Conservation (phyloP, 1,140 invertebrate genomes). For the Drosophila prosaltans region DNA sequence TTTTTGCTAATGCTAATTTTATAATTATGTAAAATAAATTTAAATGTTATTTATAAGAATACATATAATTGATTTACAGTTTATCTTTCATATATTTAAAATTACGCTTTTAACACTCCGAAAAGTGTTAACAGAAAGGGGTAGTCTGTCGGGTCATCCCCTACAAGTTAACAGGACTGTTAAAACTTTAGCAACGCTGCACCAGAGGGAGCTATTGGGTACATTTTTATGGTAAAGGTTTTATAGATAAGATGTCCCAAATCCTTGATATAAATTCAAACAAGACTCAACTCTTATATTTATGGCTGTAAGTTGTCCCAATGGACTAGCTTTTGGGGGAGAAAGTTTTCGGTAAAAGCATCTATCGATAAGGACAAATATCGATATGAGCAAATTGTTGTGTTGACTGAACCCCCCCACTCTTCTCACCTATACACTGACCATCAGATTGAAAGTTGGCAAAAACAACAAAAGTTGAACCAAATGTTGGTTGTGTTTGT, state of each 20-base stretch:
- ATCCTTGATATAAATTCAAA: not conserved
- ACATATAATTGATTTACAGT: too few relatives aligned
- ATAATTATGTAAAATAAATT: too few relatives aligned
- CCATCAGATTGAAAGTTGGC: not conserved
- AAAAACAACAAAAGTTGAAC: constrained; percentile 30
- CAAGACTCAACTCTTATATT: not conserved
- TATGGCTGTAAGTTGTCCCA: not conserved
- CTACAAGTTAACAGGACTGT: not conserved
- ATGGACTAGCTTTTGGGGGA: not conserved
- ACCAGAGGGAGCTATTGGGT: not conserved
- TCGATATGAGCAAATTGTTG: not conserved
- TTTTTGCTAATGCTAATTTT: too few relatives aligned
- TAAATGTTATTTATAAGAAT: too few relatives aligned
- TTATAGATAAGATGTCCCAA: constrained; percentile 6
- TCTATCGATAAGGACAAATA: constrained; percentile 5
- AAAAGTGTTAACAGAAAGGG: not conserved
- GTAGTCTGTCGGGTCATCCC: not conserved
- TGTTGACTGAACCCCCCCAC: not conserved
- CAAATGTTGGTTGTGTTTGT: constrained; percentile 49
- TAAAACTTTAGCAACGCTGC: not conserved
- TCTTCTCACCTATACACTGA: not conserved
- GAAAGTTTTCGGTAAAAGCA: not conserved
- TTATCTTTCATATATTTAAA: too few relatives aligned
- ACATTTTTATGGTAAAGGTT: not conserved
- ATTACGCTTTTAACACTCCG: too few relatives aligned